Conservation (phyloP, 2,797 vertebrate genomes). For the Etheostoma perlongum region DNA sequence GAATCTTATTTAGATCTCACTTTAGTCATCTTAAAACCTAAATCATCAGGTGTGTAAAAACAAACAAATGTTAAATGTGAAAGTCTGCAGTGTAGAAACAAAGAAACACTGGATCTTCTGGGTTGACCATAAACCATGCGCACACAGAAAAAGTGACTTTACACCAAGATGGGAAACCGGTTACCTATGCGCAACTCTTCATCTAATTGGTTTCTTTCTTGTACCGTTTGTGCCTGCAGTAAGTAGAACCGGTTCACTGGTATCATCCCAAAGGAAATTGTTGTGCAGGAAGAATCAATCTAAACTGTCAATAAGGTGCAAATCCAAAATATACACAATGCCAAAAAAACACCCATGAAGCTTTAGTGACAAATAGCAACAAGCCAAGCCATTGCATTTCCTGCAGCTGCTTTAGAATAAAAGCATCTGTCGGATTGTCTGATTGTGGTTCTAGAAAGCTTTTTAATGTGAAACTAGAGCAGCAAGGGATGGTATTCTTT, state of each 20-base stretch:
- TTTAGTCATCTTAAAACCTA: neutral
- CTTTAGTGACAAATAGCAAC: too few species aligned
- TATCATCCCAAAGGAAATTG: neutral
- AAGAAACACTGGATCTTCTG: neutral
- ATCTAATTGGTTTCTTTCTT: neutral
- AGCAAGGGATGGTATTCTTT: too few species aligned
- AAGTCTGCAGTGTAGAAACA: neutral
- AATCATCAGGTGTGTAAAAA: neutral
- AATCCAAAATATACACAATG: too few species aligned
- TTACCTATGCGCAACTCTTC: neutral
- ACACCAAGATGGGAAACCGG: neutral
- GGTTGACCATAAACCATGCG: neutral
- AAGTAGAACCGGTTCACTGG: neutral
- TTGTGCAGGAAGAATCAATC: neutral
- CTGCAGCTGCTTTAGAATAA: too few species aligned
- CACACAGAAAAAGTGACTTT: neutral
- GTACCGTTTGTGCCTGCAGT: neutral
- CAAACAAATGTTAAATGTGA: neutral
- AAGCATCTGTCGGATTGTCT: too few species aligned
- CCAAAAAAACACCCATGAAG: too few species aligned
- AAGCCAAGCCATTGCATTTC: too few species aligned
- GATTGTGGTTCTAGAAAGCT: too few species aligned
- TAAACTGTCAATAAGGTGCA: neutral
- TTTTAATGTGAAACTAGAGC: too few species aligned
- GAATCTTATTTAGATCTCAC: slow-evolving; percentile 3